Evolutionary conservation across 1,140 invertebrate species (phyloP).

Genomic region (Zelostemma sp.): DNA sequence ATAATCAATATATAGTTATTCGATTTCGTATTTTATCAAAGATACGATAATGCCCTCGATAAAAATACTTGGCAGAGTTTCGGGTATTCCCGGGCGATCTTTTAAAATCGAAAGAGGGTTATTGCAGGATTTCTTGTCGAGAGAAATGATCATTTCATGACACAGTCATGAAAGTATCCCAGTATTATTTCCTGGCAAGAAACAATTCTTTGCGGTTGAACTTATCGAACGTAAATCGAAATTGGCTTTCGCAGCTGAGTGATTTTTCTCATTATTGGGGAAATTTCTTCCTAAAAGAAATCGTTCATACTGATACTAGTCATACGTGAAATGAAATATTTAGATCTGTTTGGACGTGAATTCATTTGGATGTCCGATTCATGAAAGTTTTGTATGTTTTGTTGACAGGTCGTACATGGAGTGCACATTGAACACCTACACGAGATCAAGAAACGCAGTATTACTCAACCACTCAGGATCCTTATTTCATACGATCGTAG

Average conservation of each 20-base stretch:
- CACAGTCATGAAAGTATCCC: constrained; percentile 16
- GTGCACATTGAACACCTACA: constrained; percentile 85
- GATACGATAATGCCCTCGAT: constrained; percentile 26
- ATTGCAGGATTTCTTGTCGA: constrained; percentile 32
- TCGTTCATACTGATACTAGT: too few species aligned
- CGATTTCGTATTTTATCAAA: not conserved
- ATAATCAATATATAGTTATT: not conserved
- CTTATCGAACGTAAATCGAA: constrained; percentile 16
- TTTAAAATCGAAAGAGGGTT: constrained; percentile 9
- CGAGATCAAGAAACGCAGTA: constrained; percentile 84
- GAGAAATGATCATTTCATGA: constrained; percentile 49
- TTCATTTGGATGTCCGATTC: not conserved
- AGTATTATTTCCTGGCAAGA: constrained; percentile 27
- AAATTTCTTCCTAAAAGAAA: too few species aligned
- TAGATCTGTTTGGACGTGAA: not conserved
- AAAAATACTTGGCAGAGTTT: constrained; percentile 37
- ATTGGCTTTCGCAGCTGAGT: constrained; percentile 16
- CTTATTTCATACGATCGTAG: constrained; percentile 91
- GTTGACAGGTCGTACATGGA: constrained; percentile 82
- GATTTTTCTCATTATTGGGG: constrained; percentile 17
- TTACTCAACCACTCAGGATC: constrained; percentile 88
- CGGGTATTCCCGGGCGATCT: constrained; percentile 20
- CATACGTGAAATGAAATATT: not conserved
- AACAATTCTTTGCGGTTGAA: constrained; percentile 40
- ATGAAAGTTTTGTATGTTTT: constrained; percentile 19